Base-by-base conservation (phyloP, 2,888 invertebrate genomes). In the Nephrotoma guestfalica region DNA sequence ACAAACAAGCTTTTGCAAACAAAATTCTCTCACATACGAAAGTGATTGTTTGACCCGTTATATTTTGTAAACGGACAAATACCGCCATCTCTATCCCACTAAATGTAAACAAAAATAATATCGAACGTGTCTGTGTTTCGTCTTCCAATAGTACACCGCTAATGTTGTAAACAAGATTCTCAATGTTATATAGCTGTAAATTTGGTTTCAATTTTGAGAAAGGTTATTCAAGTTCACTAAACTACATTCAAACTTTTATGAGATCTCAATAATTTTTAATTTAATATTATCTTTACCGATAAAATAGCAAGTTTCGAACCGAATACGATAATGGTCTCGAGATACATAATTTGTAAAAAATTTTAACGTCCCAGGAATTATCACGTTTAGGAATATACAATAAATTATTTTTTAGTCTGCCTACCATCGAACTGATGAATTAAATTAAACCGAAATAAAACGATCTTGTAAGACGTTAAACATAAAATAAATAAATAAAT, bases 171-270 rank as follows among this genome's bases (percentile, higher is more conserved):
- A 71, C 71, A 71, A 71, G 71, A 71, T 71, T 30, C 71, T 71
- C 30, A 71, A 71, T 71, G 30, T 71, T 71, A 71, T 85, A 42
- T 85, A 85, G 85, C 85, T 85, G 85, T 85, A 85, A 85, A 85
- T 85, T 43, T 85, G 43, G 43, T 85, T 71, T 71, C 71, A 71
- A 71, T 71, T 30, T 30, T 6, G 71, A 71, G 30, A 71, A 86
- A 86, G 86, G 86, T 86, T 86, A 86, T 45, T 45, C 47, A 13
- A 86, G 86, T 86, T 86, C 86, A 86, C 43, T 45, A 86, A 86
- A 86, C 86, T 86, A 86, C 86, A 86, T 86, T 84, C 84, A 84
- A 9, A 71, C 71, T 71, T 71, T 71, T 71, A 71, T 71, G 71
- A 71, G 71, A 71, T 71, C 71, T 71, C 71, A 71, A 71, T 71